Base-by-base conservation (phyloP, 2,888 invertebrate genomes). In the Desoria tigrina region DNA sequence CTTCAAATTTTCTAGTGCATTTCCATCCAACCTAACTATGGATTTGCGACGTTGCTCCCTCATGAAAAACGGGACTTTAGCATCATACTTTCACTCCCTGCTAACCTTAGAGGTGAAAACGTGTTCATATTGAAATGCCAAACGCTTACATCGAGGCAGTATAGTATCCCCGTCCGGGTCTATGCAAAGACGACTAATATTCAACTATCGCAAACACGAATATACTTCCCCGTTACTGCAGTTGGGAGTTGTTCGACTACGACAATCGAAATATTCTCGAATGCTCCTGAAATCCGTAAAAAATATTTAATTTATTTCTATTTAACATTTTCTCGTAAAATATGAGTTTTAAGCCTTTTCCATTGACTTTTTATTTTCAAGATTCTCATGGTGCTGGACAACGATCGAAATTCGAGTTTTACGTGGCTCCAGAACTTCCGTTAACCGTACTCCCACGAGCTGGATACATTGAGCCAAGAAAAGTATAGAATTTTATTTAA, bases 11-110 rank as follows among this genome's bases (percentile, higher is more conserved):
- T 50, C 32, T 18, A 69, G 67, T 60, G 51, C 23, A 63, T 71
- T 39, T 51, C 32, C 1, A 23, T 71, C n/a, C 68, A 68, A 54
- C 71, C 71, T 16, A 71, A 71, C 57, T 60, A 54, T 54, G 71
- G 71, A 21, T 65, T 68, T 37, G 62, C 61, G 1, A 65, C 56
- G 16, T n/a, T 71, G 18, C 26, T 62, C 1, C 68, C 71, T 2
- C 24, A 21, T 18, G 71, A 68, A 42, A 58, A 57, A 16, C n/a
- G 56, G 9, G 32, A 24, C 9, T 42, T 65, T 28, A 60, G 65
- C 42, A 14, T 68, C 2, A 50, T 71, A 3, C 42, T 66, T 11
- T 71, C 71, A 6, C 39, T 54, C 16, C 24, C 42, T 9, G 54
- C 24, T n/a, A 45, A 14, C 24, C 18, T 37, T n/a, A 16, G 14